Conservation (phyloP, 2,113 vertebrate genomes). For the Crotalus horridus region DNA sequence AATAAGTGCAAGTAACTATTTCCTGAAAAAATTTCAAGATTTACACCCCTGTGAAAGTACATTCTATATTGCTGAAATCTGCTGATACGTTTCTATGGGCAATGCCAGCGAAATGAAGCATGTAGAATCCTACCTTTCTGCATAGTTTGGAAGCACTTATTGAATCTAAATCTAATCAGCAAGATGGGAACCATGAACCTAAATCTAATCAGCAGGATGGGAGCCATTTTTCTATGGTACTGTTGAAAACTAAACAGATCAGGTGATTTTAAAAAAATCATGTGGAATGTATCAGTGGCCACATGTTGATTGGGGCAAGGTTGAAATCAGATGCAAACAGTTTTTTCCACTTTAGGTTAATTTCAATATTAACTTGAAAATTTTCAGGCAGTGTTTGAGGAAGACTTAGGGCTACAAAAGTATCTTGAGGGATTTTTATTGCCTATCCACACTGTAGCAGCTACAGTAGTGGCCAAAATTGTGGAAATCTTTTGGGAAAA, state of each 20-base stretch:
- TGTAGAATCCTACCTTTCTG: neutral
- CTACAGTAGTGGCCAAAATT: no score
- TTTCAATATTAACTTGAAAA: neutral
- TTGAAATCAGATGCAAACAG: neutral
- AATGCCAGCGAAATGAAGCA: neutral
- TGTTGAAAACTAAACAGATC: neutral
- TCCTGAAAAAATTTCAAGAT: neutral
- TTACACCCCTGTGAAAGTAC: neutral
- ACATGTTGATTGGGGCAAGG: neutral
- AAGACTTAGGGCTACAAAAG: neutral
- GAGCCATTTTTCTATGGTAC: neutral
- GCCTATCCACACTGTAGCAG: neutral
- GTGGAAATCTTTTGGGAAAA: no score
- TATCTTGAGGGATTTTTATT: neutral
- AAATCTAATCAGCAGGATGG: neutral
- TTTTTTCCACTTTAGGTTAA: neutral
- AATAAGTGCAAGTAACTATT: neutral
- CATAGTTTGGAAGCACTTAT: neutral
- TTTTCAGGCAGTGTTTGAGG: neutral
- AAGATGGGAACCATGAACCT: neutral
- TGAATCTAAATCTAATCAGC: neutral
- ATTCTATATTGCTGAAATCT: neutral
- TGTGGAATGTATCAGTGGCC: neutral
- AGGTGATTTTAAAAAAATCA: neutral
- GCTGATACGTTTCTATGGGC: neutral